Evolutionary conservation across 2,797 vertebrate genomes (phyloP).

Genomic region (Lithobates sylvaticus): DNA sequence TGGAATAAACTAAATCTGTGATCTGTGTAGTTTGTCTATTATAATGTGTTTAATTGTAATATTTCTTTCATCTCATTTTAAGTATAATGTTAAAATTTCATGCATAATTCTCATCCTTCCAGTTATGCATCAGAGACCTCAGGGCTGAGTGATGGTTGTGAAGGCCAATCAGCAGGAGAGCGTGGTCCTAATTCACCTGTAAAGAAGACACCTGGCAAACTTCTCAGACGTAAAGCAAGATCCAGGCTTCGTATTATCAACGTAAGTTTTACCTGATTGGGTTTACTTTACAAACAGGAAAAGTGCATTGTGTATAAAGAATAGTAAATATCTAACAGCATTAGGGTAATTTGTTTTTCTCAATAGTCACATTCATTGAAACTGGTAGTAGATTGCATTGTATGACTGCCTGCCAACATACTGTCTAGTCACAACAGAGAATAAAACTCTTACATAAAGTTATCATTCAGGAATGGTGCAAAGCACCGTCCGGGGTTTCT

Average conservation of each 20-base stretch:
- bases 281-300: too few relatives aligned
- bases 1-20: neutral
- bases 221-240: slow-evolving; percentile 83
- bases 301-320: too few relatives aligned
- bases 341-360: too few relatives aligned
- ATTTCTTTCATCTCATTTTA: neutral
- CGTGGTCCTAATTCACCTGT: slow-evolving; percentile 66
- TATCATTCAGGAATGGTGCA: too few relatives aligned
- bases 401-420: too few relatives aligned
- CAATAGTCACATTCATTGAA: too few relatives aligned
- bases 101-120: neutral
- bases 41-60: neutral
- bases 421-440: too few relatives aligned
- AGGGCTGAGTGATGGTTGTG: slow-evolving; percentile 86
- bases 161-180: slow-evolving; percentile 81
- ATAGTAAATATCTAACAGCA: too few relatives aligned
- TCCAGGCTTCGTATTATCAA: slow-evolving; percentile 89
- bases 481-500: too few relatives aligned
- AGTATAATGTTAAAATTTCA: neutral
- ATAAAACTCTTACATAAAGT: too few relatives aligned
- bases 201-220: slow-evolving; percentile 76
- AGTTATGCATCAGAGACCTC: slow-evolving; percentile 90
- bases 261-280: slow-evolving; percentile 71
- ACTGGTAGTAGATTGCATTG: too few relatives aligned
- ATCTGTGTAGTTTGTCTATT: neutral